phyloP scores from a whole-genome alignment of 2,113 vertebrate species.

The Athene noctua region DNA sequence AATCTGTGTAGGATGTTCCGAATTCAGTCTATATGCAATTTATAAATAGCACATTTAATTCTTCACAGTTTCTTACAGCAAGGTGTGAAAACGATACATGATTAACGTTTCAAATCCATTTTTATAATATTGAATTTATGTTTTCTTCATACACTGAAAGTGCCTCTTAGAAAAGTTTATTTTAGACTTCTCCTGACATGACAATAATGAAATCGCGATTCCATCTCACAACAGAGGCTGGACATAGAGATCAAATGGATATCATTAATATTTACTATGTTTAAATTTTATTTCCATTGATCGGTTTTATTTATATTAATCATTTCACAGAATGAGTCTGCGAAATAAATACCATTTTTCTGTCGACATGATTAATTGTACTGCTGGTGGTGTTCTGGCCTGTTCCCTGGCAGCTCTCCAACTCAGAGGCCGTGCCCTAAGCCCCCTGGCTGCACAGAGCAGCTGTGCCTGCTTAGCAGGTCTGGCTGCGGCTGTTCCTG shows the following conservation, averaged over 20 bases:
- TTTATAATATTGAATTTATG: background rate
- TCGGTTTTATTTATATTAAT: background rate
- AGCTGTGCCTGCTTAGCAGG: background rate
- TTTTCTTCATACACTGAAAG: background rate
- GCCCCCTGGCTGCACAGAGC: background rate
- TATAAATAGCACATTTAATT: background rate
- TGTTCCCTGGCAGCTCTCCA: background rate
- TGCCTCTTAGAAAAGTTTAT: background rate
- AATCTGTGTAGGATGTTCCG: background rate
- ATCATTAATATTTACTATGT: background rate
- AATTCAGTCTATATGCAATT: background rate
- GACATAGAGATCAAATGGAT: background rate
- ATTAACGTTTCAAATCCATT: background rate
- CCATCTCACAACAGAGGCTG: background rate
- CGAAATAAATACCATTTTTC: background rate
- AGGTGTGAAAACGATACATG: background rate
- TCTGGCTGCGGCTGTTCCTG: background rate
- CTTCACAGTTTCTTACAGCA: background rate
- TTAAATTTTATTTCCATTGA: background rate
- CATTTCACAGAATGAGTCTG: background rate
- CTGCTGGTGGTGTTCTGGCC: background rate
- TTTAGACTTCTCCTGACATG: background rate
- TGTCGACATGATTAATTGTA: background rate
- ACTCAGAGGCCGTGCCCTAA: rapidly evolving
- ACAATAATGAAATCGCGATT: rapidly evolving